phyloP scores from a whole-genome alignment of 1,140 invertebrate genomes.

The Hyles euphorbiae region DNA sequence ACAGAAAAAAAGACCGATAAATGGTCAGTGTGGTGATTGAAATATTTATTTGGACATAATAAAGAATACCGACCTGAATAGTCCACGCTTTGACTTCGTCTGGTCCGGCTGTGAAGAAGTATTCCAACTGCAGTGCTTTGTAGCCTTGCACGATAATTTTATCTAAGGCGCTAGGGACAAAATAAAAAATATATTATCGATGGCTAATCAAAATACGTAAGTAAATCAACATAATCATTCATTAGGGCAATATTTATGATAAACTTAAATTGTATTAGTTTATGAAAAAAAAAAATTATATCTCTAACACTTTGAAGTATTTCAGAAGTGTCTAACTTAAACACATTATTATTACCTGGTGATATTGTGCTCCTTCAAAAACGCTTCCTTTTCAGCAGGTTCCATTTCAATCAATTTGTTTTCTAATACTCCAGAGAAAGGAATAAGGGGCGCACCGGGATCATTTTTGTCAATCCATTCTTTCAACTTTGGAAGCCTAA shows the following conservation, averaged over 20 bases:
- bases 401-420: constrained; percentile 92
- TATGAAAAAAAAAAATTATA: no score
- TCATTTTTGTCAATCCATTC: constrained; percentile 99
- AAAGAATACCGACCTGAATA: constrained; percentile 85
- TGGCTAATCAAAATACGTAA: background rate
- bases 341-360: constrained; percentile 79
- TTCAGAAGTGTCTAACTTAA: no score
- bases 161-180: constrained; percentile 81
- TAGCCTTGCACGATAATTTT: constrained; percentile 99
- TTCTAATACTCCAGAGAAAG: constrained; percentile 96
- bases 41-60: no score
- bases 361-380: constrained; percentile 86
- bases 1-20: no score
- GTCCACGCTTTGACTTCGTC: constrained; percentile 99
- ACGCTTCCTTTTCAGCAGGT: constrained; percentile 83
- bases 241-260: no score
- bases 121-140: constrained; percentile 94
- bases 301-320: no score
- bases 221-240: no score
- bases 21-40: no score
- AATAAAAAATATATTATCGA: constrained; percentile 17
- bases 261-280: no score
- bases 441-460: constrained; percentile 93
- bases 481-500: constrained; percentile 97
- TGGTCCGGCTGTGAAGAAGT: constrained; percentile 97